phyloP scores from a whole-genome alignment of 2,888 invertebrate species.

The Acleris sparsana region DNA sequence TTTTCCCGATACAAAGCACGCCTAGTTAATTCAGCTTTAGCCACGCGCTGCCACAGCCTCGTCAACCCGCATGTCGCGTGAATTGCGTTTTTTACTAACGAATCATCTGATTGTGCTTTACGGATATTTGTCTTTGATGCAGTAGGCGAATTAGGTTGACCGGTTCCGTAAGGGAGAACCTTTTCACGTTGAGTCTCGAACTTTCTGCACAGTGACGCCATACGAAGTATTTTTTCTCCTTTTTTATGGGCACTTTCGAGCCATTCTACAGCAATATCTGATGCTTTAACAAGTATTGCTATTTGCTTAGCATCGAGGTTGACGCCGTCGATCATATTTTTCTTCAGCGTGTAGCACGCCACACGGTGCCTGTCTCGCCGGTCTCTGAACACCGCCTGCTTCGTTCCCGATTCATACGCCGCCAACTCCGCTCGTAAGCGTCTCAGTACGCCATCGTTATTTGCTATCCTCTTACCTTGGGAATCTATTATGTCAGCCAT shows the following conservation, averaged over 20 bases:
- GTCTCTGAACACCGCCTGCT: conserved; percentile 72
- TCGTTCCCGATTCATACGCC: conserved; percentile 75
- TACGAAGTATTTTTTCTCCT: conserved; percentile 77
- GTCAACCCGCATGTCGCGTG: conserved; percentile 64
- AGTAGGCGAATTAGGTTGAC: conserved; percentile 55
- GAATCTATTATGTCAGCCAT: conserved; percentile 76
- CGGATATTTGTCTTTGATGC: conserved; percentile 52
- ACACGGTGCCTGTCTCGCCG: conserved; percentile 67
- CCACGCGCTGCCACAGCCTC: conserved; percentile 71
- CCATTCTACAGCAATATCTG: conserved; percentile 70
- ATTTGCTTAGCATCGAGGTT: conserved; percentile 59
- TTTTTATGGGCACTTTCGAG: conserved; percentile 68
- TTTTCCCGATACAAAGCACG: conserved; percentile 69
- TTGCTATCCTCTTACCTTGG: conserved; percentile 72
- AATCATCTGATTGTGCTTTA: conserved; percentile 58
- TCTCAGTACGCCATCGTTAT: conserved; percentile 64
- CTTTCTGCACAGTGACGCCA: conserved; percentile 81
- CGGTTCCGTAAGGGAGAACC: conserved; percentile 67
- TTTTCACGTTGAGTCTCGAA: conserved; percentile 83
- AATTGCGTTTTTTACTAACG: conserved; percentile 62
- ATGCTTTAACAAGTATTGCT: conserved; percentile 59
- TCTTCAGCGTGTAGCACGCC: conserved; percentile 65
- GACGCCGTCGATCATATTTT: conserved; percentile 56
- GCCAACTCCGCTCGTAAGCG: conserved; percentile 64
- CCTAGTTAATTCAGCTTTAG: conserved; percentile 68